Conservation (phyloP, 1,140 invertebrate genomes). For the Leucophenga varia region DNA sequence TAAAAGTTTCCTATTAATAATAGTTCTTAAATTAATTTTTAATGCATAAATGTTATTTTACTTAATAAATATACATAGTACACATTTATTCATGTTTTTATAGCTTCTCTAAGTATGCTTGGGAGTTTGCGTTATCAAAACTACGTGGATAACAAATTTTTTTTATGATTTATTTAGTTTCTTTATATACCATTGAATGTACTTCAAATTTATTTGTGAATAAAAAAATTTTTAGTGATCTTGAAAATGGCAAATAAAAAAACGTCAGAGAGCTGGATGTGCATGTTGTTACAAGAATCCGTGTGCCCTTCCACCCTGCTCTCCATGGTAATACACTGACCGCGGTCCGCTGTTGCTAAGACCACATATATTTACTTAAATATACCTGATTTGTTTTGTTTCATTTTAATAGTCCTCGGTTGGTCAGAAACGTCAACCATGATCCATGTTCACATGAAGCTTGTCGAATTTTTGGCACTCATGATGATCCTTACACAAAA, state of each 20-base stretch:
- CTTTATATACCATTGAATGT: background rate
- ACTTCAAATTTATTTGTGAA: conserved; percentile 3
- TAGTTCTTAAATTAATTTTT: no score
- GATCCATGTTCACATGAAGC: conserved; percentile 29
- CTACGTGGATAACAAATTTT: no score
- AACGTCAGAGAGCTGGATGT: conserved; percentile 6
- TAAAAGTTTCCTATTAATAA: no score
- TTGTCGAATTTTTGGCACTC: conserved; percentile 25
- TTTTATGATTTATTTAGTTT: conserved; percentile 8
- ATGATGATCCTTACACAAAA: conserved; percentile 29
- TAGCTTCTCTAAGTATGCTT: no score
- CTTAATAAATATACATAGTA: no score
- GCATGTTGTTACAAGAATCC: no score
- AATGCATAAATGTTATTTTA: no score
- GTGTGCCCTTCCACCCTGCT: background rate
- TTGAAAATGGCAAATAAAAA: conserved; percentile 17
- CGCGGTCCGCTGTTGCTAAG: background rate
- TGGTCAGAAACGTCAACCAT: conserved; percentile 6
- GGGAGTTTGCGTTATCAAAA: no score
- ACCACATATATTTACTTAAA: background rate
- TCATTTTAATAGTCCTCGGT: background rate
- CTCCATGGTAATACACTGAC: background rate
- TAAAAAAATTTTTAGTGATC: conserved; percentile 1
- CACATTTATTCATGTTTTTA: no score
- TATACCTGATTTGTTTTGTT: background rate